Conservation (phyloP, 2,113 vertebrate species). For the Pteruthius melanotis region DNA sequence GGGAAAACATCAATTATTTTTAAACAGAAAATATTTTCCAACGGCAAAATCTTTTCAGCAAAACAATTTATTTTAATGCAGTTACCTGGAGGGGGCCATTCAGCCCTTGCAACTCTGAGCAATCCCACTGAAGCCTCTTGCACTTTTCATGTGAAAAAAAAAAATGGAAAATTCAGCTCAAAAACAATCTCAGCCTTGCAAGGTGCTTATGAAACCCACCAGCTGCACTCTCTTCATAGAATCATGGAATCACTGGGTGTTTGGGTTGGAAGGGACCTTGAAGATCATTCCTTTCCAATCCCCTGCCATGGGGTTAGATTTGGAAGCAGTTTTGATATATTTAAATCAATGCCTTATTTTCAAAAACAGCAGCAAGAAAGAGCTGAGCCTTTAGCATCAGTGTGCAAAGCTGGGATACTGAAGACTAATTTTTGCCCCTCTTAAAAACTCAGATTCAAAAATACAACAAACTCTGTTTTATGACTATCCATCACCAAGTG, state of each 20-base stretch:
- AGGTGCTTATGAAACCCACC: background rate
- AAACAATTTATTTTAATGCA: background rate
- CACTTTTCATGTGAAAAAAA: background rate
- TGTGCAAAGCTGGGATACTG: background rate
- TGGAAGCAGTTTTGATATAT: background rate
- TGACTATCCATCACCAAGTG: background rate
- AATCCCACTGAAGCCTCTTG: background rate
- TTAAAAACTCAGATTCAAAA: background rate
- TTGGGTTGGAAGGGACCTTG: background rate
- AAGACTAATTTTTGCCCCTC: background rate
- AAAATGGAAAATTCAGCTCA: background rate
- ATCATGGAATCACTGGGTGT: background rate
- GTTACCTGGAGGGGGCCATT: background rate
- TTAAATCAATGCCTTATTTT: background rate
- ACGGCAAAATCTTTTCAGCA: background rate
- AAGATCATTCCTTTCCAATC: background rate
- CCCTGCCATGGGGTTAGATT: too few species aligned
- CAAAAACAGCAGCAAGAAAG: background rate
- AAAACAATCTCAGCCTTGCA: background rate
- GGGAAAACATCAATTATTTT: background rate
- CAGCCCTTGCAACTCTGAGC: background rate
- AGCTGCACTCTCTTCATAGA: background rate
- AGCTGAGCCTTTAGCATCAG: background rate
- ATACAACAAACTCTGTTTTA: accelerated
- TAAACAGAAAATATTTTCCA: background rate